Evolutionary conservation across 2,113 vertebrate genomes (phyloP), one percentile per base, ranked within the genome.

Genomic region (Tenebrosternarchus preto): DNA sequence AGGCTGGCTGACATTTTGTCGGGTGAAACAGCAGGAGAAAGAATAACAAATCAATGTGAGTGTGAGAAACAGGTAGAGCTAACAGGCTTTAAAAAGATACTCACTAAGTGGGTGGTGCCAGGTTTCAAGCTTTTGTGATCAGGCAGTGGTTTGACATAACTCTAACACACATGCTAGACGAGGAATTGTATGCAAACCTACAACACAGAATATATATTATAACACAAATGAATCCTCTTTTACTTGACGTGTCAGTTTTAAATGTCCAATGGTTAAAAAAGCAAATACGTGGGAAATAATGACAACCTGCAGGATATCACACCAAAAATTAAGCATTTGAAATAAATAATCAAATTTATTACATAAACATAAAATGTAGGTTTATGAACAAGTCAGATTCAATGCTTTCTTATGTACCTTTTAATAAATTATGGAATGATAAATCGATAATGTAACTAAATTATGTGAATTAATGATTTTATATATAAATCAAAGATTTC

Each of bases 1-100:
- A 96, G 85, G 85, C 94, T 92, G 22, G 82, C 80, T 11, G 94
- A 91, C 96, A 95, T 96, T 36, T 76, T 85, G 82, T 36, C 36
- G 33, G 22, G 15, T 33, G 55, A 39, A 1, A 17, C 12, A 29
- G 53, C 31, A 55, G 56, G 15, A 53, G 17, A 81, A 31, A 77
- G 29, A 15, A 15, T 0, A 43, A 11, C 0, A 53, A 64, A 5
- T 16, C 16, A 19, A 17, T n/a, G 31, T 12, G 31, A 39, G 64
- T 22, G 20, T 76, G 16, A 31, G 57, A 29, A 31, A 46, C 20
- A 76, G 31, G 1, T 2, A 17, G 60, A 57, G 9, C 55, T 46
- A 3, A 0, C 5, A 11, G 29, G 5, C 29, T 46, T 31, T 81
- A 59, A 56, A 74, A 70, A 75, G 19, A 73, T 19, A 55, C 24